A percentile compares a stretch with the other conserved stretches of the same genome.
Evolutionary conservation across 2,797 vertebrate species (phyloP).

Genomic region (Neopelma chrysocephalum): DNA sequence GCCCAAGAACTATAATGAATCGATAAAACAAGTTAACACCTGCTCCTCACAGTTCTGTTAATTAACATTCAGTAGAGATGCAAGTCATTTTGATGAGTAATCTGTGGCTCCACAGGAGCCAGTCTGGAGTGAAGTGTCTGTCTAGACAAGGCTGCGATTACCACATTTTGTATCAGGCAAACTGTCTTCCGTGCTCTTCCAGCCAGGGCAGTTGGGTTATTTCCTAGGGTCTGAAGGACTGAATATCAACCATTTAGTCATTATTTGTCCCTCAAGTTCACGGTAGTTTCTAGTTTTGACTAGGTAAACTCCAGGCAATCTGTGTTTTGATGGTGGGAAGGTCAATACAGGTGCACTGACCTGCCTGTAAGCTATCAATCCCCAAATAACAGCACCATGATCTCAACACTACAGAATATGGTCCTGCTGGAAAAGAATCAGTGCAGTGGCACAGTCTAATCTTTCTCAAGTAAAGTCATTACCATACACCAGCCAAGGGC

Average conservation of each 20-base stretch:
- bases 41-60: conserved; percentile 9
- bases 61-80: conserved; percentile 36
- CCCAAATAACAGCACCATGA: background rate
- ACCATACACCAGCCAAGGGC: background rate
- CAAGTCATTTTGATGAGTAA: conserved; percentile 17
- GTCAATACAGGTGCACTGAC: background rate
- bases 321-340: background rate
- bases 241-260: background rate
- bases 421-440: background rate
- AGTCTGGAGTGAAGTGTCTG: background rate
- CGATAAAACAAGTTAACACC: conserved; percentile 43
- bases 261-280: background rate
- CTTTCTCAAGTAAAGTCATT: background rate
- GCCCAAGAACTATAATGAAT: background rate
- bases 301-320: background rate
- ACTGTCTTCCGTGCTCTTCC: background rate
- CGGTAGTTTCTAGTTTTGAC: background rate
- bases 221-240: background rate
- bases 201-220: background rate
- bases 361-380: background rate
- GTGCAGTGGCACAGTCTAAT: rapidly evolving
- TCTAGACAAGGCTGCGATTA: background rate
- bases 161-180: background rate
- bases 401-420: rapidly evolving
- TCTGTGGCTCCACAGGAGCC: conserved; percentile 17